Evolutionary conservation across 1,140 invertebrate species (phyloP).

Genomic region (Tetraneura akinire): DNA sequence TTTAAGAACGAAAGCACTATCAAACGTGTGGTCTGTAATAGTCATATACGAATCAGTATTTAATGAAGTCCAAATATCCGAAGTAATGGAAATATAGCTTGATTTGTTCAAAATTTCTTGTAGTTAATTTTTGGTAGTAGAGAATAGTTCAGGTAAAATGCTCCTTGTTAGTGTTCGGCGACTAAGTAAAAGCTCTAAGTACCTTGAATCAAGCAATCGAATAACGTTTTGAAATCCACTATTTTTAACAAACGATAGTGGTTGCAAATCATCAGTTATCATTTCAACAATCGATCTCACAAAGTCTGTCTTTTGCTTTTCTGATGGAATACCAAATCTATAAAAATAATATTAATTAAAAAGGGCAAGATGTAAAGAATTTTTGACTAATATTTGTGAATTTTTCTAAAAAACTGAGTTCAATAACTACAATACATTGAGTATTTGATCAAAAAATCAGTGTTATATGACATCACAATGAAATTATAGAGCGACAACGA

Average conservation of each 20-base stretch:
- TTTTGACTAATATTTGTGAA: constrained; percentile 11
- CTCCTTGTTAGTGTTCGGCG: constrained; percentile 1
- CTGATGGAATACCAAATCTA: constrained; percentile 18
- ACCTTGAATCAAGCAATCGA: constrained; percentile 10
- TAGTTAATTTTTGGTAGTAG: constrained; percentile 20
- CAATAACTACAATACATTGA: no score
- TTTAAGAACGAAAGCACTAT: constrained; percentile 19
- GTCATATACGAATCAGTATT: constrained; percentile 19
- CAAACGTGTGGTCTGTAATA: constrained; percentile 16
- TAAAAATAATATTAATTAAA: constrained; percentile 13
- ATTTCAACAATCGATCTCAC: constrained; percentile 16
- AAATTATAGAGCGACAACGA: no score
- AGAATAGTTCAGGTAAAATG: background rate
- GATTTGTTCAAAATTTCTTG: constrained; percentile 18
- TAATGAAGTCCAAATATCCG: constrained; percentile 19
- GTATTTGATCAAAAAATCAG: no score
- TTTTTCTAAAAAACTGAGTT: no score
- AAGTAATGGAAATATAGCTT: constrained; percentile 18
- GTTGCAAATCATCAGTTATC: constrained; percentile 24
- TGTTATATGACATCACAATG: no score
- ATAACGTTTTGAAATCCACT: constrained; percentile 31
- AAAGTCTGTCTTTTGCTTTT: constrained; percentile 19
- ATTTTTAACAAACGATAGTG: constrained; percentile 24
- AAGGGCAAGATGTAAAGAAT: constrained; percentile 9
- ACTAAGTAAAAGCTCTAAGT: constrained; percentile 8